phyloP scores from a whole-genome alignment of 1,140 invertebrate genomes.

The Camponotus floridanus region DNA sequence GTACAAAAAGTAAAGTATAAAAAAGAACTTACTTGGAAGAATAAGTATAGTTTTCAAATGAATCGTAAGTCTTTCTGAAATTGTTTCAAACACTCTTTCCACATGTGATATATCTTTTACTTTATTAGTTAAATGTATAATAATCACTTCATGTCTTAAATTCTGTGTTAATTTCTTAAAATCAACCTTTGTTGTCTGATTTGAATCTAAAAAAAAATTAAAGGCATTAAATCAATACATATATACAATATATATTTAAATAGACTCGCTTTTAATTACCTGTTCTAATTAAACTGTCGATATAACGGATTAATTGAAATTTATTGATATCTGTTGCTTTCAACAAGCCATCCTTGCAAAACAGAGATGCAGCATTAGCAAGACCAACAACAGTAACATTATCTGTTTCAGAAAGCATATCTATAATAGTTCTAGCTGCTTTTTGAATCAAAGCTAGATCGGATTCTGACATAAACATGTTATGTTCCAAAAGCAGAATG shows the following conservation, averaged over 20 bases:
- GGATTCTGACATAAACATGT: conserved; percentile 81
- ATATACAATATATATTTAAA: conserved; percentile 6
- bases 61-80: conserved; percentile 72
- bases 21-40: conserved; percentile 75
- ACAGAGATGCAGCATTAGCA: conserved; percentile 70
- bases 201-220: conserved; percentile 75
- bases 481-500: conserved; percentile 82
- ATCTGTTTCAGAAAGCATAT: conserved; percentile 83
- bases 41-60: conserved; percentile 82
- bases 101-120: conserved; percentile 74
- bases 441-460: conserved; percentile 82
- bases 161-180: conserved; percentile 76
- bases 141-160: conserved; percentile 78
- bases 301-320: conserved; percentile 80
- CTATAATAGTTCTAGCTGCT: conserved; percentile 83
- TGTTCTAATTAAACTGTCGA: conserved; percentile 79
- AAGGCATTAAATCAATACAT: conserved; percentile 16
- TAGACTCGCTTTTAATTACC: conserved; percentile 68
- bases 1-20: background rate
- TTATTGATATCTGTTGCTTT: conserved; percentile 84
- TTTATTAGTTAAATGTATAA: conserved; percentile 83
- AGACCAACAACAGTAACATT: conserved; percentile 81
- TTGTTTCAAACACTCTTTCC: conserved; percentile 74
- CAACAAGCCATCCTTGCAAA: conserved; percentile 81
- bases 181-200: conserved; percentile 79